These are phyloP conservation scores for Lytechinus pictus DNA, from an alignment of 35 echinoderm and acorn worm genomes.

Conservation along the genomic window DNA sequence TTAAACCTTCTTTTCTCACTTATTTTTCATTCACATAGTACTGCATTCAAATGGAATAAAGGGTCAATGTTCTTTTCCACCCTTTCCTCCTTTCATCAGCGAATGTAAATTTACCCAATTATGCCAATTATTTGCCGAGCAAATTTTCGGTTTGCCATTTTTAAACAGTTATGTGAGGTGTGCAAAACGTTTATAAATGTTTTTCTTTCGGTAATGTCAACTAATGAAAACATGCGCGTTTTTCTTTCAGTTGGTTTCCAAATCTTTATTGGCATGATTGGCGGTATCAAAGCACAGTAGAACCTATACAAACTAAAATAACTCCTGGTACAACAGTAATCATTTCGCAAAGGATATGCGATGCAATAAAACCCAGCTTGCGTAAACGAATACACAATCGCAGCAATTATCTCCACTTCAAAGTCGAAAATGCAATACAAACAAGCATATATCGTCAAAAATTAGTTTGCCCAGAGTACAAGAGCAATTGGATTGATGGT, in stretches of 20 bases:
- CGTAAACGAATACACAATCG: conserved; percentile 14
- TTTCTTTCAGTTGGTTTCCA: not conserved
- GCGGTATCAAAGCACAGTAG: not conserved
- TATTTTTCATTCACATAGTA: not conserved
- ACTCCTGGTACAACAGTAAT: not conserved
- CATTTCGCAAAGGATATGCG: not conserved
- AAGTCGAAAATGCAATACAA: conserved; percentile 17
- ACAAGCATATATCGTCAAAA: not conserved
- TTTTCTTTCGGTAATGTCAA: conserved; percentile 8
- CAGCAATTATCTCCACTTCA: not conserved
- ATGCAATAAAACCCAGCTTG: not conserved
- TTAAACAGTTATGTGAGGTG: not conserved
- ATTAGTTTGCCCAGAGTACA: not conserved
- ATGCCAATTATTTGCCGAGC: conserved; percentile 42
- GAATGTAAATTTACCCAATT: conserved; percentile 43
- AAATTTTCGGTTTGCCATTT: conserved; percentile 24
- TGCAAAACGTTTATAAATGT: conserved; percentile 34
- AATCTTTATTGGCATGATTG: not conserved
- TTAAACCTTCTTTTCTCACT: not conserved
- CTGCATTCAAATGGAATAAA: not conserved
- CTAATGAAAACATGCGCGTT: conserved; percentile 15
- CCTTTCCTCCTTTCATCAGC: conserved; percentile 28
- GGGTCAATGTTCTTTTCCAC: conserved; percentile 52
- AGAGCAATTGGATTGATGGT: not conserved
- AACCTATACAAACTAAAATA: not conserved